Conservation (phyloP, 1,140 invertebrate species). For the Solenopsis invicta region DNA sequence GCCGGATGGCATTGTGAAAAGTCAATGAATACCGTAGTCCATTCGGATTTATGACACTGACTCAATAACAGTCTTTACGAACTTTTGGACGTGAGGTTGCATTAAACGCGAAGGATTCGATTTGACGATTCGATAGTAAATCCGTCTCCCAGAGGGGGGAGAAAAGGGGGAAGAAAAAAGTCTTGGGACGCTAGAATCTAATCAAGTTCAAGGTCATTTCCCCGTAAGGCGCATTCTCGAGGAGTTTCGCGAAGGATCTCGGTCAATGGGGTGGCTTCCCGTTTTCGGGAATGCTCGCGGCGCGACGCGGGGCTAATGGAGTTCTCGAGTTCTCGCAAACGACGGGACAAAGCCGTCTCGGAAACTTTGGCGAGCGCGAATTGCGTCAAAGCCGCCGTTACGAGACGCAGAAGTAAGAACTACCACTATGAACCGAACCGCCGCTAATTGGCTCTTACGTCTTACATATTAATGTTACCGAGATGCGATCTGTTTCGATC, state of each 20-base stretch:
- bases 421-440: slow-evolving; percentile 66
- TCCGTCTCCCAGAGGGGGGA: not conserved
- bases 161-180: slow-evolving; percentile 26
- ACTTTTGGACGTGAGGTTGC: not conserved
- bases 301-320: slow-evolving; percentile 69
- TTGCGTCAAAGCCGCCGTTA: slow-evolving; percentile 66
- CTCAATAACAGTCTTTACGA: not conserved
- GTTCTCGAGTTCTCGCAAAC: slow-evolving; percentile 75
- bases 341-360: slow-evolving; percentile 71
- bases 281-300: slow-evolving; percentile 70
- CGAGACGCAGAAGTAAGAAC: slow-evolving; percentile 59
- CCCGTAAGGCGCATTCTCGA: slow-evolving; percentile 26
- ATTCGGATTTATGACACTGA: not conserved
- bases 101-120: not conserved
- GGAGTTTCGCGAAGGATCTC: slow-evolving; percentile 62
- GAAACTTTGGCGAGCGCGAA: slow-evolving; percentile 68
- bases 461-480: slow-evolving; percentile 64
- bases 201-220: slow-evolving; percentile 76
- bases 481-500: slow-evolving; percentile 56
- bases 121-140: not conserved
- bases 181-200: slow-evolving; percentile 41
- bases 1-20: not conserved
- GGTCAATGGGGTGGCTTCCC: slow-evolving; percentile 67
- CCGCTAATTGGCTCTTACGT: slow-evolving; percentile 72
- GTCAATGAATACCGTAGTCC: not conserved